These are phyloP conservation scores for Gobionotothen gibberifrons DNA, from an alignment of 2,797 vertebrate genomes.

Conservation along the genomic window DNA sequence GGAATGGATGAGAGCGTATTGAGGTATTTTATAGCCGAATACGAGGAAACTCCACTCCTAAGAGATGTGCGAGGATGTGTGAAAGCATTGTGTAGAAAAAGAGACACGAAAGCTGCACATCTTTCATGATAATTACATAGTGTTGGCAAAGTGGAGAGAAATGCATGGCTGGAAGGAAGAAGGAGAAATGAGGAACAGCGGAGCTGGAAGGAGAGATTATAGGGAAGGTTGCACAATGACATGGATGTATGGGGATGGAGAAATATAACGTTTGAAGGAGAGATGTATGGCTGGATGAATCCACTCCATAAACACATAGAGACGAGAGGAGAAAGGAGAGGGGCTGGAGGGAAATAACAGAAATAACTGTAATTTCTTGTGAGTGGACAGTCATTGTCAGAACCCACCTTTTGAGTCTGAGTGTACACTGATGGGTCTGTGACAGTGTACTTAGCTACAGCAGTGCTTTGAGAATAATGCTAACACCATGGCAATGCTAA, in stretches of 20 bases:
- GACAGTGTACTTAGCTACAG: background rate
- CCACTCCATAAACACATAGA: background rate
- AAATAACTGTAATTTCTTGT: background rate
- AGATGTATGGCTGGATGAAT: constrained; percentile 6
- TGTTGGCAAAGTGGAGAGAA: constrained; percentile 38
- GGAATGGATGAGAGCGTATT: constrained; percentile 36
- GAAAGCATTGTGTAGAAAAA: constrained; percentile 27
- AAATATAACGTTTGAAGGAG: background rate
- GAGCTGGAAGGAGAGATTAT: constrained; percentile 8
- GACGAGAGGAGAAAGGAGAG: background rate
- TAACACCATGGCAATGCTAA: background rate
- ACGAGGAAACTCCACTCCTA: constrained; percentile 11
- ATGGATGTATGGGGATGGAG: background rate
- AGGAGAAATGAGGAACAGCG: background rate
- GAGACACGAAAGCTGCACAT: constrained; percentile 55
- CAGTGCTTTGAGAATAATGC: background rate
- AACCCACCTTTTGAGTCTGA: constrained; percentile 9
- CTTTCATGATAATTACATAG: constrained; percentile 62
- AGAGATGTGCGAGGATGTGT: constrained; percentile 26
- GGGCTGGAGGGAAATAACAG: background rate
- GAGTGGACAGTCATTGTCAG: constrained; percentile 2
- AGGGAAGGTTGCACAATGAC: constrained; percentile 8
- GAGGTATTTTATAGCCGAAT: constrained; percentile 30
- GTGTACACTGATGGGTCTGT: background rate
- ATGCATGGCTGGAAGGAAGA: constrained; percentile 18